Evolutionary conservation across 2,888 invertebrate species (phyloP), one percentile per base, ranked within the genome.

Genomic region (Elmis aenea): DNA sequence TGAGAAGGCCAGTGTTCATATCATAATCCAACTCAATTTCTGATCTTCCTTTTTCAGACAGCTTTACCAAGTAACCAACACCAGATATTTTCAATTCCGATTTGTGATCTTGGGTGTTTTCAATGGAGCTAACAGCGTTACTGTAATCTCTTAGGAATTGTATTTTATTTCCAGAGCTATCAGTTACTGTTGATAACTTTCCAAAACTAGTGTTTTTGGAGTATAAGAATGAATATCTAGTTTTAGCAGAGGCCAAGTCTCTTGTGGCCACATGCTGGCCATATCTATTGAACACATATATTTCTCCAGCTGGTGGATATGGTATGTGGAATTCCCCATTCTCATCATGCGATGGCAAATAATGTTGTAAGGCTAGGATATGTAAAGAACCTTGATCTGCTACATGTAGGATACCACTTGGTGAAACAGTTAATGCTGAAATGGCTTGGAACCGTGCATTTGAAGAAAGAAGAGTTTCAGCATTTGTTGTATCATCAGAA

Each of bases 201-300:
- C 96, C 95, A 55, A 93, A 94, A 61, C 91, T 92, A 4, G 93
- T 93, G 62, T 93, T 94, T 61, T 96, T 96, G 27, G 92, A 94
- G 72, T 97, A 97, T 13, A 94, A 76, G 74, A 97, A 97, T 27
- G 92, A 89, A 67, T 95, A 96, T 62, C 93, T 78, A 3, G 87
- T 87, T 68, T 91, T 90, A 27, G 89, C 92, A n/a, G 95, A 95
- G 26, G 95, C 87, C 39, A 95, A 72, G 67, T 95, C 94, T 64
- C 88, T 89, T 2, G 96, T 96, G 13, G 87, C 85, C 13, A 91
- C 86, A 67, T 99, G 99, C 65, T 96, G 96, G 1, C 99, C 97
- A 61, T 92, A 93, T 25, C 62, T 49, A 68, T 93, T 93, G 67
- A 93, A 93, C 1, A 91, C 87, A 60, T 92, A 93, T 42, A 94